Evolutionary conservation across 2,797 vertebrate genomes (phyloP).

Genomic region (Hydrolagus colliei): DNA sequence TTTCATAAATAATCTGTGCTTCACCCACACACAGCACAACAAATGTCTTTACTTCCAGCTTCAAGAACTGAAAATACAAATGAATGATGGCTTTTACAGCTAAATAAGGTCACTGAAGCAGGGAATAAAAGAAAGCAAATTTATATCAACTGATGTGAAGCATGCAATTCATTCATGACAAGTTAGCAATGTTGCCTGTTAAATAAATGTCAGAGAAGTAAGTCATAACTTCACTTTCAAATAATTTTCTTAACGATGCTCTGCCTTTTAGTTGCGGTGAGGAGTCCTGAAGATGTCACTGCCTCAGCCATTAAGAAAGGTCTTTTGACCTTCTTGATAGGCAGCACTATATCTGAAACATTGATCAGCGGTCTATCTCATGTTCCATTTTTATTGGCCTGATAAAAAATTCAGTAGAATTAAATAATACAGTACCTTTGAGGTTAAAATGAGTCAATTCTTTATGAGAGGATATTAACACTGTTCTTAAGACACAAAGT

Average conservation of each 20-base stretch:
- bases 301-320: background rate
- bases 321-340: background rate
- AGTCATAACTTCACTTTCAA: background rate
- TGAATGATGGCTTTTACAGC: background rate
- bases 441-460: conserved; percentile 10
- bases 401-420: conserved; percentile 23
- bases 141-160: background rate
- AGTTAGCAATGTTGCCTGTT: background rate
- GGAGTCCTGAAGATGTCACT: background rate
- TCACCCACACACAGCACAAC: background rate
- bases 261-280: background rate
- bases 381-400: background rate
- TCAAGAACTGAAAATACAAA: background rate
- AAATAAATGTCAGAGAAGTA: conserved; percentile 24
- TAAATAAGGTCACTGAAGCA: conserved; percentile 1
- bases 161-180: conserved; percentile 4
- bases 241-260: background rate
- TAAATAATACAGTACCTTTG: conserved; percentile 24
- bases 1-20: background rate
- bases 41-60: background rate
- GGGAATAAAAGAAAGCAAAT: background rate
- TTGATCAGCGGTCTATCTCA: conserved; percentile 3
- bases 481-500: background rate
- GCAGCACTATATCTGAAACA: background rate
- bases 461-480: conserved; percentile 23